A percentile compares a stretch with the other conserved stretches of the same genome.
Conservation (phyloP, 2,888 invertebrate genomes). For the Hydriomena furcata region DNA sequence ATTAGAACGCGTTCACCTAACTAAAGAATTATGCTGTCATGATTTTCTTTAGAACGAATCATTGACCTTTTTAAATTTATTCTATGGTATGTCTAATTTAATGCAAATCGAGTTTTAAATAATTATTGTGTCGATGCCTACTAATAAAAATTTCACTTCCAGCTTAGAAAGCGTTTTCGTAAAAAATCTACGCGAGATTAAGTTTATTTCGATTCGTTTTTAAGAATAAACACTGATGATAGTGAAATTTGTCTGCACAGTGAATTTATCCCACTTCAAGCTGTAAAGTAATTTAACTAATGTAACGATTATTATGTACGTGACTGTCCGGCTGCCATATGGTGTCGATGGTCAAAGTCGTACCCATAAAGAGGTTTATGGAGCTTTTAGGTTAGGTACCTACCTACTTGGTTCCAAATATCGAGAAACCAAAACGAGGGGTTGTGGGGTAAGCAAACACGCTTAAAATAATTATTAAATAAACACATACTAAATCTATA, state of each 20-base stretch:
- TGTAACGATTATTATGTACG: slow-evolving; percentile 43
- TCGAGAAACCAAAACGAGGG: too few species aligned
- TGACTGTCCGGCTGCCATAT: slow-evolving; percentile 71
- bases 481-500: too few species aligned
- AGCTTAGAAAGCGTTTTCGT: neutral
- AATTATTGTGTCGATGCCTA: neutral
- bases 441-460: too few species aligned
- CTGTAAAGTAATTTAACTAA: slow-evolving; percentile 20
- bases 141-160: neutral
- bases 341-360: slow-evolving; percentile 65
- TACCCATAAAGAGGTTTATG: slow-evolving; percentile 71
- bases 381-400: slow-evolving; percentile 71
- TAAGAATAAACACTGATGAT: neutral
- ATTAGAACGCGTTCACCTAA: slow-evolving; percentile 31
- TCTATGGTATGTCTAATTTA: neutral
- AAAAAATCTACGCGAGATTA: too few species aligned
- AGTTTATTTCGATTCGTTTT: too few species aligned
- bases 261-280: neutral
- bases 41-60: slow-evolving; percentile 2
- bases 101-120: neutral
- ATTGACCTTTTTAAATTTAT: neutral
- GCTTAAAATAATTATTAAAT: too few species aligned
- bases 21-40: slow-evolving; percentile 1
- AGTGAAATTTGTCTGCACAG: neutral
- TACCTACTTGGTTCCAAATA: slow-evolving; percentile 47